Evolutionary conservation across 2,888 invertebrate genomes (phyloP).

Genomic region (Melipona bicolor): DNA sequence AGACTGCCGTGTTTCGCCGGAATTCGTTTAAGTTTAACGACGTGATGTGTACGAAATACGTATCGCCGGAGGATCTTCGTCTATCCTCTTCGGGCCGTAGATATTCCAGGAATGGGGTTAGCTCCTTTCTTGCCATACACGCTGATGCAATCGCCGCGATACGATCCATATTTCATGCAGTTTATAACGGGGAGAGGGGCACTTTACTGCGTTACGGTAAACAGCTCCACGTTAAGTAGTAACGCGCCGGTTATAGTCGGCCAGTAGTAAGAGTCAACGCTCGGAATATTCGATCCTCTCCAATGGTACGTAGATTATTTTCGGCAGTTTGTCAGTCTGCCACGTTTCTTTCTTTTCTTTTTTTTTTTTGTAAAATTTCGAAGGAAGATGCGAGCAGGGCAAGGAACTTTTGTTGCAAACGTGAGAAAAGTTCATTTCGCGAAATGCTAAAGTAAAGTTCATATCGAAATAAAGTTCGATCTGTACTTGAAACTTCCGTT

Average conservation of each 20-base stretch:
- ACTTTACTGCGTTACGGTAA: slow-evolving; percentile 75
- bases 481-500: background rate
- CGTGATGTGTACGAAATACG: slow-evolving; percentile 17
- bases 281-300: slow-evolving; percentile 50
- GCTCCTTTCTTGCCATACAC: slow-evolving; percentile 72
- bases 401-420: background rate
- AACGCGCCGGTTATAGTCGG: slow-evolving; percentile 66
- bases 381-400: background rate
- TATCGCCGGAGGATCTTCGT: slow-evolving; percentile 50
- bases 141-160: slow-evolving; percentile 76
- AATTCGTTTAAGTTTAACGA: slow-evolving; percentile 42
- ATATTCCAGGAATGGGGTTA: slow-evolving; percentile 60
- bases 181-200: slow-evolving; percentile 74
- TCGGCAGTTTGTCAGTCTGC: background rate
- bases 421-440: background rate
- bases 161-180: slow-evolving; percentile 77
- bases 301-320: background rate
- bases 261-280: slow-evolving; percentile 69
- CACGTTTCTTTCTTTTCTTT: too few relatives aligned
- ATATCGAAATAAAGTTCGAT: background rate
- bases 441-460: background rate
- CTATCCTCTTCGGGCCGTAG: slow-evolving; percentile 49
- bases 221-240: slow-evolving; percentile 77
- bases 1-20: background rate
- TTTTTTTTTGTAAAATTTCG: background rate